These are phyloP conservation scores for Iphiclides podalirius DNA, from an alignment of 2,888 invertebrate species.

Conservation along the genomic window DNA sequence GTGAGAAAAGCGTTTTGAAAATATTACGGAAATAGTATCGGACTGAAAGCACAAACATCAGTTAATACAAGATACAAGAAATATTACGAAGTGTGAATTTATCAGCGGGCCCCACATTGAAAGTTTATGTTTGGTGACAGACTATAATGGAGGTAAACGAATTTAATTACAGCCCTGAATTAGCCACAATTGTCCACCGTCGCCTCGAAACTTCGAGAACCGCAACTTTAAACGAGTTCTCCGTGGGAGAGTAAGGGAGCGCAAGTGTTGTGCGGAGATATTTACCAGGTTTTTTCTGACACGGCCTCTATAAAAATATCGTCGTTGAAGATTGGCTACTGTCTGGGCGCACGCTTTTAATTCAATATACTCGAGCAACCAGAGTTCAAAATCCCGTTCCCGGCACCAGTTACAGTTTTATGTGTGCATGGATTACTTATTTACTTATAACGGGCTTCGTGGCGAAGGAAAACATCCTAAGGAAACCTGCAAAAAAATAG, in stretches of 20 bases:
- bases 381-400: too few relatives aligned
- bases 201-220: slow-evolving; percentile 59
- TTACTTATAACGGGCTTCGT: too few relatives aligned
- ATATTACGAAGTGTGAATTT: too few relatives aligned
- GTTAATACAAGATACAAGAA: too few relatives aligned
- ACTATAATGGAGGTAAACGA: slow-evolving; percentile 65
- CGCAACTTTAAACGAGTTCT: slow-evolving; percentile 63
- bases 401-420: too few relatives aligned
- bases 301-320: slow-evolving; percentile 31
- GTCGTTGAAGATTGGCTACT: slow-evolving; percentile 1
- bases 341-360: too few relatives aligned
- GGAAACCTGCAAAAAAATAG: too few relatives aligned
- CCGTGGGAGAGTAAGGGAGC: slow-evolving; percentile 45
- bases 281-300: slow-evolving; percentile 46
- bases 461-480: too few relatives aligned
- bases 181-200: slow-evolving; percentile 67
- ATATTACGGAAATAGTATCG: neutral
- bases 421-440: too few relatives aligned
- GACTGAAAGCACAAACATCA: too few relatives aligned
- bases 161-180: slow-evolving; percentile 74
- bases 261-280: slow-evolving; percentile 55
- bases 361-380: too few relatives aligned
- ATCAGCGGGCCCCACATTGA: slow-evolving; percentile 24
- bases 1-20: neutral
- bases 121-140: slow-evolving; percentile 56